Conservation (phyloP, 2,888 invertebrate genomes). For the Noctua janthe region DNA sequence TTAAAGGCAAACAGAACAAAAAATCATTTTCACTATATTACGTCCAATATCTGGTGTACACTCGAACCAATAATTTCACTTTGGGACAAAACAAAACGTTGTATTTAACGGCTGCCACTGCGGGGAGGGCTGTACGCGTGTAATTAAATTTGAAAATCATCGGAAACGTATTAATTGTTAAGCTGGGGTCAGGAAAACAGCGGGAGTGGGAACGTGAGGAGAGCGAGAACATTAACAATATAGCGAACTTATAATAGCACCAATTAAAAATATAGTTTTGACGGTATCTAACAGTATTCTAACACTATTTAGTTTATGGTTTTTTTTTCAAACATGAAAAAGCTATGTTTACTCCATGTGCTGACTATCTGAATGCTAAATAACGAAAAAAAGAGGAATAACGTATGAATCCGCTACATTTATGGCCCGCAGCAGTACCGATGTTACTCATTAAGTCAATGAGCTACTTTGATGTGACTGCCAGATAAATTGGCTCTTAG, state of each 20-base stretch:
- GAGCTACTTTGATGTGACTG: constrained; percentile 56
- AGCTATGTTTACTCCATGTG: neutral
- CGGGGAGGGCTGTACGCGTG: constrained; percentile 55
- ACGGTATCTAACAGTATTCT: neutral
- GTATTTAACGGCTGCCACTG: constrained; percentile 57
- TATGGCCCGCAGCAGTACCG: constrained; percentile 15
- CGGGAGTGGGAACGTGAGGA: constrained; percentile 7
- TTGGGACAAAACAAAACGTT: constrained; percentile 59
- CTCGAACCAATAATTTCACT: constrained; percentile 59
- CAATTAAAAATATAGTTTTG: neutral
- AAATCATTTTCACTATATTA: constrained; percentile 50
- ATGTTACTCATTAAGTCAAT: constrained; percentile 58
- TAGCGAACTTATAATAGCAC: neutral
- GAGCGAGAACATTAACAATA: neutral
- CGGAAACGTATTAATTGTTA: constrained; percentile 67
- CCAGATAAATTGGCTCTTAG: constrained; percentile 53
- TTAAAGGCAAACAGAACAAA: constrained; percentile 47
- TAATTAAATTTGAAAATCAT: constrained; percentile 70
- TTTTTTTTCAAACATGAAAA: neutral
- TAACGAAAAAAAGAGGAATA: neutral
- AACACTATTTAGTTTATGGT: neutral
- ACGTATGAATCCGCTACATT: neutral
- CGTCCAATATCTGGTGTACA: constrained; percentile 56
- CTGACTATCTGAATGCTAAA: neutral
- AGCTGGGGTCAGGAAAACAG: constrained; percentile 34